Percentiles rank a stretch among this genome's conserved stretches.
Evolutionary conservation across 2,888 invertebrate genomes (phyloP).

Genomic region (Drosophila seclusa): DNA sequence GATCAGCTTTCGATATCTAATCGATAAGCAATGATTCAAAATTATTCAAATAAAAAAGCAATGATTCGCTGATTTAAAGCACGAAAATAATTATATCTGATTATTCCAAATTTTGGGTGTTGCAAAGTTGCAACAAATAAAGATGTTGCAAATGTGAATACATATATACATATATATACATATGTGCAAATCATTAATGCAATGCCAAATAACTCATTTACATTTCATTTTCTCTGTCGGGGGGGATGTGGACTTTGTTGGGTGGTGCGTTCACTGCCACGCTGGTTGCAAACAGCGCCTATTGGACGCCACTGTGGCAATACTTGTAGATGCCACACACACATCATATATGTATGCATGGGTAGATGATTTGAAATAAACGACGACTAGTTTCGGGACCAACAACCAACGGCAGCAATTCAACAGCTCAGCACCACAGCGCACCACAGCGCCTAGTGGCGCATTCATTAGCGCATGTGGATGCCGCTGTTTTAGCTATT

Average conservation of each 20-base stretch:
- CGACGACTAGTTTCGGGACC: conserved; percentile 60
- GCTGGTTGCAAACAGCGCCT: conserved; percentile 52
- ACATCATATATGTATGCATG: conserved; percentile 2
- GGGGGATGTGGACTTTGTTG: not conserved
- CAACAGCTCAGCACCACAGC: conserved; percentile 38
- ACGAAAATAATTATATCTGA: not conserved
- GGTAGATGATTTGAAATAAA: conserved; percentile 62
- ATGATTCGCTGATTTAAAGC: not conserved
- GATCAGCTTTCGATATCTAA: not conserved
- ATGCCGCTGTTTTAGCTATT: conserved; percentile 9
- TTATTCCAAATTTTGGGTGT: not conserved
- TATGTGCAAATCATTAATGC: conserved; percentile 4
- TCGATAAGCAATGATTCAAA: not conserved
- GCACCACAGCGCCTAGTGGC: conserved; percentile 29
- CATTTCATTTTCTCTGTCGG: conserved; percentile 7
- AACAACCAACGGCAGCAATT: conserved; percentile 61
- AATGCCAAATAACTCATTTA: conserved; percentile 31
- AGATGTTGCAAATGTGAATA: not conserved
- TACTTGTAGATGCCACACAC: conserved; percentile 44
- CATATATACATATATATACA: not conserved
- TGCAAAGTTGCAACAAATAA: not conserved
- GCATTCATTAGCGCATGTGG: conserved; percentile 71
- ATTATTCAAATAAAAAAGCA: not conserved
- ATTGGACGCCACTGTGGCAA: conserved; percentile 71
- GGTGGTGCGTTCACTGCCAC: conserved; percentile 15